Evolutionary conservation across 2,113 vertebrate genomes (phyloP).

Genomic region (Rutilus rutilus): DNA sequence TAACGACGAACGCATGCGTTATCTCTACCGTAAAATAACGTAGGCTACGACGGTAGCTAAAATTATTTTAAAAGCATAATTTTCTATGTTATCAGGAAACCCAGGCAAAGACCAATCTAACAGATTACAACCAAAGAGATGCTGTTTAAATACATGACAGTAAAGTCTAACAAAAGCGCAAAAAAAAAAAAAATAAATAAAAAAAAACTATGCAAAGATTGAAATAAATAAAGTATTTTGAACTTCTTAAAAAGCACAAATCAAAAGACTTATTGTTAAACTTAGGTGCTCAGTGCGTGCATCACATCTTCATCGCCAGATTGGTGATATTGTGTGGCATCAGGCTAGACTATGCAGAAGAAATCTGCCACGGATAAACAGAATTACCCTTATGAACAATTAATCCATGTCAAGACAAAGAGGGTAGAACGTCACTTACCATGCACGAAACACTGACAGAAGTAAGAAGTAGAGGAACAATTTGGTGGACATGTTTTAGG

Average conservation of each 20-base stretch:
- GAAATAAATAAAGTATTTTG: not conserved
- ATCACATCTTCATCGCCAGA: not conserved
- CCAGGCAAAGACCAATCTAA: not conserved
- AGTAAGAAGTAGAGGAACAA: constrained; percentile 79
- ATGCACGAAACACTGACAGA: constrained; percentile 80
- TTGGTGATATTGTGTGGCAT: constrained; percentile 7
- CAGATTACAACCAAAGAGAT: not conserved
- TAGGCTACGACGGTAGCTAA: not conserved
- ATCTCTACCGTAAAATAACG: not conserved
- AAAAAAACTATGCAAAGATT: not conserved
- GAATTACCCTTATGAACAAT: not conserved
- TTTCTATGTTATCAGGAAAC: not conserved
- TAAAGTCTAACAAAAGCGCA: too few species aligned
- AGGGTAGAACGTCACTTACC: constrained; percentile 78
- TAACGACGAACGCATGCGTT: not conserved
- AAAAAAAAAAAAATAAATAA: not conserved
- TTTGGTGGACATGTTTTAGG: constrained; percentile 82
- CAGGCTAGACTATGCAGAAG: not conserved
- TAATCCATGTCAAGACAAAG: constrained; percentile 4
- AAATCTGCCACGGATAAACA: not conserved
- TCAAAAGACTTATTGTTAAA: not conserved
- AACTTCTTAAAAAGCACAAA: not conserved
- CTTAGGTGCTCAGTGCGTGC: not conserved
- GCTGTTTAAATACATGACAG: not conserved
- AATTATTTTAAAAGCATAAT: not conserved